Percentiles rank a stretch among this genome's conserved stretches.
Conservation (phyloP, 2,113 vertebrate genomes). For the Micronycteris hirsuta region DNA sequence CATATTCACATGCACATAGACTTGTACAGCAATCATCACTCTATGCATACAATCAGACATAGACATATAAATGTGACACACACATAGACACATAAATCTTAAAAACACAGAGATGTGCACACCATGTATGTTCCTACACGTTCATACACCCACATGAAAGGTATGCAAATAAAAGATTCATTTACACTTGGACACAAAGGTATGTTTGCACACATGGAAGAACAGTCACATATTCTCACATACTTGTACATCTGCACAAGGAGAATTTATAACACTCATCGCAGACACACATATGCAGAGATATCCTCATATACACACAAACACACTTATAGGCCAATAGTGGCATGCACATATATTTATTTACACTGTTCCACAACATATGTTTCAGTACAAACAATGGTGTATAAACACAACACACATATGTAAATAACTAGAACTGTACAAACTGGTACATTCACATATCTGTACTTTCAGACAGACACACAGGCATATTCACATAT, state of each 20-base stretch:
- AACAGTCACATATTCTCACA: slow-evolving; percentile 11
- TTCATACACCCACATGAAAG: slow-evolving; percentile 27
- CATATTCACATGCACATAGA: background rate
- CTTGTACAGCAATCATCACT: background rate
- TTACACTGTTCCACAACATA: slow-evolving; percentile 33
- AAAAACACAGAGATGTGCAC: background rate
- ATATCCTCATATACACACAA: background rate
- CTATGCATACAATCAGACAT: background rate
- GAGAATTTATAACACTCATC: background rate
- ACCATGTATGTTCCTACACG: background rate
- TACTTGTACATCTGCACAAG: slow-evolving; percentile 10
- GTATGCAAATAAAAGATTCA: slow-evolving; percentile 44
- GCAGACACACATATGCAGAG: slow-evolving; percentile 24
- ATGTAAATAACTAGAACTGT: slow-evolving; percentile 38
- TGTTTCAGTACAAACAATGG: slow-evolving; percentile 18
- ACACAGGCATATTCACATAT: slow-evolving; percentile 14
- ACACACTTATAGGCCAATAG: background rate
- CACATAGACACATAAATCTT: too few relatives aligned
- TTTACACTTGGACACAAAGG: slow-evolving; percentile 13
- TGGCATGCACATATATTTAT: background rate
- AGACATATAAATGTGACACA: slow-evolving; percentile 32
- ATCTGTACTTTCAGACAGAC: slow-evolving; percentile 8
- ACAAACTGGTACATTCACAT: slow-evolving; percentile 15
- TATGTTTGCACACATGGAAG: background rate
- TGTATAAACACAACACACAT: background rate